Conservation (phyloP, 2,797 vertebrate species). For the Pogoniulus pusillus region DNA sequence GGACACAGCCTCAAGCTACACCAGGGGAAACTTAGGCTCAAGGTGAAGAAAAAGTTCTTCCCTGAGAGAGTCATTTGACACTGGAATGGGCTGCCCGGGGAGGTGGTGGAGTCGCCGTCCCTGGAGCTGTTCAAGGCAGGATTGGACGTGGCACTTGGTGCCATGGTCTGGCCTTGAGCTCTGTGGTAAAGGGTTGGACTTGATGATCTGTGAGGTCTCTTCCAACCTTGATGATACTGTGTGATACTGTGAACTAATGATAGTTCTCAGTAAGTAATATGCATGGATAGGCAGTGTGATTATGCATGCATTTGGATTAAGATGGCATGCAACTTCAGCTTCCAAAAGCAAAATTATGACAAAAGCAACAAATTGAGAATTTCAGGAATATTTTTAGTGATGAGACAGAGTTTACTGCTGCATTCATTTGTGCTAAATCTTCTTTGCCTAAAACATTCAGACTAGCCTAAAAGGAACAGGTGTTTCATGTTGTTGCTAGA, state of each 20-base stretch:
- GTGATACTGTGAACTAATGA: neutral
- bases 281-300: neutral
- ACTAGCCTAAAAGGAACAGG: neutral
- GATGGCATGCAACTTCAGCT: neutral
- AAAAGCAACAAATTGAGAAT: neutral
- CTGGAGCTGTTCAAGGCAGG: no score
- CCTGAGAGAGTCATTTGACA: no score
- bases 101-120: no score
- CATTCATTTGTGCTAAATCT: neutral
- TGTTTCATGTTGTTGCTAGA: neutral
- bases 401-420: neutral
- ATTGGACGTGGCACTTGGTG: no score
- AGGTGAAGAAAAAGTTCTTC: no score
- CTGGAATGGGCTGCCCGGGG: no score
- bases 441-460: neutral
- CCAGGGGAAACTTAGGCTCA: no score
- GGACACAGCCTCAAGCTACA: no score
- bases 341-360: neutral
- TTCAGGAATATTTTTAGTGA: neutral
- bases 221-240: no score
- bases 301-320: neutral
- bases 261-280: accelerated
- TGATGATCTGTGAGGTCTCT: no score
- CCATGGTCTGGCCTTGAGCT: no score
- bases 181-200: no score